Evolutionary conservation across 2,888 invertebrate species (phyloP).

Genomic region (Dinocampus coccinellae): DNA sequence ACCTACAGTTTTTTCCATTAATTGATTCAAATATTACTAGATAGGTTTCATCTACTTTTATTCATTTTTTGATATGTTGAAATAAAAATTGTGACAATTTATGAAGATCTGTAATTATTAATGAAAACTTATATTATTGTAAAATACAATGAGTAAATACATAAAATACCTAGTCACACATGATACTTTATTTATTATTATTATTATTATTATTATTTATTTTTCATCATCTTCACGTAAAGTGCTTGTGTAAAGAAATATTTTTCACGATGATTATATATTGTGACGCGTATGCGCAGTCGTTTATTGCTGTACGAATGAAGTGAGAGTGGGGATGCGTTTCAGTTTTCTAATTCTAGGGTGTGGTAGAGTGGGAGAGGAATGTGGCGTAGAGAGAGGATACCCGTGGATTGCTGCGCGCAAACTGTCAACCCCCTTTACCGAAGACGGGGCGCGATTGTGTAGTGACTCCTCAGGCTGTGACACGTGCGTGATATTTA

Average conservation of each 20-base stretch:
- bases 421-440: slow-evolving; percentile 39
- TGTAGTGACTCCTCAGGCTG: slow-evolving; percentile 57
- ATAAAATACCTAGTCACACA: too few relatives aligned
- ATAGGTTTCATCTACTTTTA: neutral
- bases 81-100: neutral
- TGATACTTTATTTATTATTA: too few relatives aligned
- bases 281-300: slow-evolving; percentile 37
- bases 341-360: slow-evolving; percentile 64
- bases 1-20: too few relatives aligned
- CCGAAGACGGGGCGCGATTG: slow-evolving; percentile 47
- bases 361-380: slow-evolving; percentile 52
- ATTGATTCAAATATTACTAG: neutral
- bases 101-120: neutral
- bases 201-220: too few relatives aligned
- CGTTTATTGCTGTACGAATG: slow-evolving; percentile 25
- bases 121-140: too few relatives aligned
- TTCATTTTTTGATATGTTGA: neutral
- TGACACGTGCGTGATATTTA: slow-evolving; percentile 58
- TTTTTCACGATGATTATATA: neutral
- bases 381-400: neutral
- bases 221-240: neutral
- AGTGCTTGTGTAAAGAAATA: neutral
- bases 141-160: too few relatives aligned
- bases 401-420: slow-evolving; percentile 40
- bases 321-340: slow-evolving; percentile 48